A percentile compares a stretch with the other conserved stretches of the same genome.
Evolutionary conservation across 2,113 vertebrate species (phyloP).

Genomic region (Pseudorhombus dupliciocellatus): DNA sequence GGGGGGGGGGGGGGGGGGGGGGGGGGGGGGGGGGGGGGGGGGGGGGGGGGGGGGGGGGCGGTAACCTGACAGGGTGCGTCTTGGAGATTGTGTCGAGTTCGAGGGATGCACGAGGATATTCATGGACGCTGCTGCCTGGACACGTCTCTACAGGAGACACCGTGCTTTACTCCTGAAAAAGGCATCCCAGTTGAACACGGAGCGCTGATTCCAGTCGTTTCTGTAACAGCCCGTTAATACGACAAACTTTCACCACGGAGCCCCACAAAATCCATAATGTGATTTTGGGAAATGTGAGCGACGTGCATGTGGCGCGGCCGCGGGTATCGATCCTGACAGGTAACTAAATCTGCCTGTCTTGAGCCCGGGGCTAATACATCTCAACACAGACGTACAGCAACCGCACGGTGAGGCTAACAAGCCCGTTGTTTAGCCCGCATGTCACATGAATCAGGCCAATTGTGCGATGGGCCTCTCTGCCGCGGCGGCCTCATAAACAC

Average conservation of each 20-base stretch:
- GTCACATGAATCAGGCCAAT: slow-evolving; percentile 75
- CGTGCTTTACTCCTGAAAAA: too few relatives aligned
- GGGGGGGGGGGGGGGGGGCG: background rate
- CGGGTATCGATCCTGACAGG: slow-evolving; percentile 70
- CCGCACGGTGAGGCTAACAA: slow-evolving; percentile 43
- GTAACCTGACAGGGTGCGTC: background rate
- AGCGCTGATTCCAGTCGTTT: background rate
- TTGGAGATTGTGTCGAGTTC: slow-evolving; percentile 14
- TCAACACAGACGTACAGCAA: slow-evolving; percentile 51
- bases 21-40: background rate
- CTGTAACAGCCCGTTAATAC: slow-evolving; percentile 41
- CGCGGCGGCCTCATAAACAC: slow-evolving; percentile 66
- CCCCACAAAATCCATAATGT: slow-evolving; percentile 63
- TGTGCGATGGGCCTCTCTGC: slow-evolving; percentile 60
- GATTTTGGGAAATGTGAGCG: slow-evolving; percentile 65
- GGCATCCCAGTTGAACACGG: background rate
- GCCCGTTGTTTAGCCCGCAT: slow-evolving; percentile 69
- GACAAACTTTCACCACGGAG: slow-evolving; percentile 36
- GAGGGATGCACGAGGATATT: background rate
- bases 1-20: background rate
- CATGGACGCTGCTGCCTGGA: background rate
- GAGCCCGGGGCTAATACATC: slow-evolving; percentile 53
- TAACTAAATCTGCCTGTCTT: slow-evolving; percentile 75
- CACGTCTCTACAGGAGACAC: too few relatives aligned
- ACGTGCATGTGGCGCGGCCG: slow-evolving; percentile 31